These are phyloP conservation scores for Bathynomus jamesi DNA, from an alignment of 1,140 invertebrate species.

Conservation along the genomic window DNA sequence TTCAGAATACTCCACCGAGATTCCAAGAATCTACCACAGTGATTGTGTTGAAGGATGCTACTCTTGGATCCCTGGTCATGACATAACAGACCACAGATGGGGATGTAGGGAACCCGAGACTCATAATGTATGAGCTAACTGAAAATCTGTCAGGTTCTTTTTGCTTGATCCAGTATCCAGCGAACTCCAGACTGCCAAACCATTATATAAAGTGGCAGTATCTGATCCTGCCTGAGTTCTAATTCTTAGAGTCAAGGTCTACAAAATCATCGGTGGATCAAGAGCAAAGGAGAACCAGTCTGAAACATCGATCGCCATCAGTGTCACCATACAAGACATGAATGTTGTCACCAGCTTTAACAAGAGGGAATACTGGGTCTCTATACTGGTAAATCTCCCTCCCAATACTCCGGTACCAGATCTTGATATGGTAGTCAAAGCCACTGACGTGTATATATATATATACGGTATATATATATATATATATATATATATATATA, in stretches of 20 bases:
- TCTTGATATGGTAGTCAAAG: constrained; percentile 74
- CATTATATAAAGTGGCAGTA: constrained; percentile 71
- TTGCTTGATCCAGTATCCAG: constrained; percentile 65
- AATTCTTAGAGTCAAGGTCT: constrained; percentile 53
- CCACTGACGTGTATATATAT: too few relatives aligned
- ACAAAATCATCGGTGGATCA: constrained; percentile 63
- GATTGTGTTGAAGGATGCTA: constrained; percentile 70
- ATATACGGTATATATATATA: too few relatives aligned
- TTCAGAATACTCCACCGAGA: constrained; percentile 55
- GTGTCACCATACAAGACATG: constrained; percentile 78
- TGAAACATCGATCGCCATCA: constrained; percentile 47
- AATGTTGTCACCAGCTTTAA: constrained; percentile 73
- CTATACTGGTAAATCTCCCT: constrained; percentile 70
- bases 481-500: not conserved
- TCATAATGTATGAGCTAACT: constrained; percentile 66
- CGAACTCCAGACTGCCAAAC: constrained; percentile 70
- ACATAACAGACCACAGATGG: constrained; percentile 71
- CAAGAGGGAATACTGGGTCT: constrained; percentile 63
- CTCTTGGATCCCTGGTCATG: constrained; percentile 70
- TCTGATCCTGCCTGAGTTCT: constrained; percentile 67
- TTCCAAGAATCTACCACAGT: constrained; percentile 71
- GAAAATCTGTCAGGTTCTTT: constrained; percentile 82
- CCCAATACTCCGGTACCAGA: constrained; percentile 70
- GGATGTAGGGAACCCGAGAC: constrained; percentile 65
- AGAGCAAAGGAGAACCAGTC: constrained; percentile 48